Evolutionary conservation across 2,113 vertebrate genomes (phyloP), one percentile per base, ranked within the genome.

Genomic region (Pantherophis guttatus): DNA sequence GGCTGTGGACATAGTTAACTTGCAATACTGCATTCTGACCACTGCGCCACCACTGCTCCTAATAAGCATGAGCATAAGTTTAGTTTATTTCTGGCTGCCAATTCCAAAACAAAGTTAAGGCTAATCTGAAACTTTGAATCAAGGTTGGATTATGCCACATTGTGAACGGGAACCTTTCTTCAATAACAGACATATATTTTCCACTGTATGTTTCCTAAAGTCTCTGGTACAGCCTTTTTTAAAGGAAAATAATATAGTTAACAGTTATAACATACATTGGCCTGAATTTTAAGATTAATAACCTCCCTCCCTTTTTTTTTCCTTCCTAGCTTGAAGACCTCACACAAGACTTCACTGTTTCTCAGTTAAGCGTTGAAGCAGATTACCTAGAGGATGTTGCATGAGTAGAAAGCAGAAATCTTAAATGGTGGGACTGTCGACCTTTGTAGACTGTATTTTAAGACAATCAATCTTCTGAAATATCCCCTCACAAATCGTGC

Each of bases 381-480:
- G 99, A 99, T 95, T 99, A 99, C 94, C 97, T 99, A 94, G 99
- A 99, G 95, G 98, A 99, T 0, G 98, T 99, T 57, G 95, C 98
- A 1, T 99, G 98, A 90, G 33, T 2, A 59, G 92, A 88, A 91
- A 88, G 86, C 85, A 95, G 95, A 94, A 65, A 7, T 62, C 95
- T 85, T 52, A 0, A 88, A 88, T 65, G 95, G 91, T 70, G 96
- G 95, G 93, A 95, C 44, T 33, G 90, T 91, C 85, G 93, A 93
- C 95, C 90, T 90, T 94, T 93, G 94, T 93, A 94, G 89, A 93
- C 90, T 59, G 29, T 96, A 39, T 94, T 85, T 94, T 94, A 95
- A 95, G 97, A 97, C 97, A 97, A 94, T 97, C 97, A 91, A 88
- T 94, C 96, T 95, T 95, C 97, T 96, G 96, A 94, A 96, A 94